Conservation (phyloP, 2,797 vertebrate species). For the Sternarchorhynchus goeldii region DNA sequence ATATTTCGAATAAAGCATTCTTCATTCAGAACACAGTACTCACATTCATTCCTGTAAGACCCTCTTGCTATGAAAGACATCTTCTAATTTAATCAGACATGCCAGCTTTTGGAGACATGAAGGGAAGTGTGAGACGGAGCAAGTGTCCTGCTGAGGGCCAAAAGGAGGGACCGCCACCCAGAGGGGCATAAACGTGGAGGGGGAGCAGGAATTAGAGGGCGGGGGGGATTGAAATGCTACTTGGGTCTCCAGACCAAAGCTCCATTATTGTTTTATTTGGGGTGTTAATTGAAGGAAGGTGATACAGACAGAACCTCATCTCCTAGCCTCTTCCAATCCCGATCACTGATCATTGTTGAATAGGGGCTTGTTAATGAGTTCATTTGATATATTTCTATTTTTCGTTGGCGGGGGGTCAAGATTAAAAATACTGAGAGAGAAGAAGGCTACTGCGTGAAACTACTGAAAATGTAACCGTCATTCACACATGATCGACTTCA, state of each 20-base stretch:
- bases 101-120: neutral
- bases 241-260: constrained; percentile 69
- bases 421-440: constrained; percentile 31
- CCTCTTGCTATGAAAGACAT: neutral
- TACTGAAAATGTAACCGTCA: constrained; percentile 74
- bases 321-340: constrained; percentile 83
- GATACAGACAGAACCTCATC: constrained; percentile 72
- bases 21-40: neutral
- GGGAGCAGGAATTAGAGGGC: constrained; percentile 30
- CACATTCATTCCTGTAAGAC: neutral
- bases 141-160: constrained; percentile 7
- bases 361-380: constrained; percentile 84
- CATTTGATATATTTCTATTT: constrained; percentile 83
- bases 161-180: neutral
- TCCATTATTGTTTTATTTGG: constrained; percentile 77
- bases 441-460: constrained; percentile 28
- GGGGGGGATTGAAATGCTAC: constrained; percentile 84
- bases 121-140: neutral
- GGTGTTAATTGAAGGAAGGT: constrained; percentile 89
- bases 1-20: neutral
- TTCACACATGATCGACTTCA: constrained; percentile 91
- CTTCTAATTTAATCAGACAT: constrained; percentile 5
- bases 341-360: constrained; percentile 91
- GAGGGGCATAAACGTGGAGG: constrained; percentile 29
- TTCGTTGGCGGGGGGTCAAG: constrained; percentile 63